phyloP scores from a whole-genome alignment of 2,113 vertebrate species.

The Seriola aureovittata region DNA sequence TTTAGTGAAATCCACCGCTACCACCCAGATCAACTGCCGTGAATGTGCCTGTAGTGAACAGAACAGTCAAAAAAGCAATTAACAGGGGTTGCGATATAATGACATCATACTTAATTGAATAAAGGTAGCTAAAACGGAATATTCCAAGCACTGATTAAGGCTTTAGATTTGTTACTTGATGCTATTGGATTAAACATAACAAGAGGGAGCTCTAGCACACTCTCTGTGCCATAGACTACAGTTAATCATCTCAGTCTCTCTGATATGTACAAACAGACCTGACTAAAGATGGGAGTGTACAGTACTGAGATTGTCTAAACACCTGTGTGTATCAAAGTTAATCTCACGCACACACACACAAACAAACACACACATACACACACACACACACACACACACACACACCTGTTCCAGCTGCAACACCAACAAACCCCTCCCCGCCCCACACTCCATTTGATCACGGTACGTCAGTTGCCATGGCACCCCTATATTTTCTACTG shows the following conservation, averaged over 20 bases:
- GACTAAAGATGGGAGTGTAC: constrained; percentile 72
- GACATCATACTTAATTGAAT: constrained; percentile 71
- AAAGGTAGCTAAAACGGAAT: constrained; percentile 67
- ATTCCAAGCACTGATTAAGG: constrained; percentile 75
- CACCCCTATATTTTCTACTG: constrained; percentile 50
- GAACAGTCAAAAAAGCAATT: constrained; percentile 60
- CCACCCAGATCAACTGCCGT: constrained; percentile 36
- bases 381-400: constrained; percentile 35
- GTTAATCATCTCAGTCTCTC: constrained; percentile 40
- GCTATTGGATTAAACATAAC: constrained; percentile 58
- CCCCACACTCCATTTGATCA: constrained; percentile 26
- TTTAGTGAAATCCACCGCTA: constrained; percentile 25
- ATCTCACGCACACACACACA: constrained; percentile 43
- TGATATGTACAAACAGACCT: constrained; percentile 78
- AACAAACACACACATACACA: constrained; percentile 41
- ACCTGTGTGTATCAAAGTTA: constrained; percentile 62
- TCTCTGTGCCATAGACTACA: constrained; percentile 40
- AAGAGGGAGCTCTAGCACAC: constrained; percentile 41
- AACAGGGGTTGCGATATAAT: constrained; percentile 53
- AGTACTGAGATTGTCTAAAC: constrained; percentile 79
- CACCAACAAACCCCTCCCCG: constrained; percentile 33
- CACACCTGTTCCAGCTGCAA: constrained; percentile 56
- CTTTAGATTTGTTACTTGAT: constrained; percentile 74
- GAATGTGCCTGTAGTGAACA: constrained; percentile 32
- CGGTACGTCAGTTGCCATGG: constrained; percentile 52